Evolutionary conservation across 2,113 vertebrate genomes (phyloP), one percentile per base, ranked within the genome.

Genomic region (Oreochromis niloticus): DNA sequence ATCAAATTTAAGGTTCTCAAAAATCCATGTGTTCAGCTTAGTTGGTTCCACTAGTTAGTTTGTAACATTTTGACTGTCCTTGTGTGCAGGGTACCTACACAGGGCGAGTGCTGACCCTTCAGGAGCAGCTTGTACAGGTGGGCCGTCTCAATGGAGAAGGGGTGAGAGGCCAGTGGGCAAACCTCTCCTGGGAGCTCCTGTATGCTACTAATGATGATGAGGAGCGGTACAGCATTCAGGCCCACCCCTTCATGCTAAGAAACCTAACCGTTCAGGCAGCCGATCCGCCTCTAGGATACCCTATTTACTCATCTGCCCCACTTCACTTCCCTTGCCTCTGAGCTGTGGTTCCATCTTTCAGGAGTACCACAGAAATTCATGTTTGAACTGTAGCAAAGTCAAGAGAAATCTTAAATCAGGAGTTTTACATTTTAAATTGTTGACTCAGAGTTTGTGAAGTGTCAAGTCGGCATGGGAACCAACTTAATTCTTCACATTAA

Each of bases 131-230:
- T 43, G 95, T 99, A 2, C 98, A 98, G 36, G 95, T 99, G 80
- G 99, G 99, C 5, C 97, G 96, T 87, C 95, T 99, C 36, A 98
- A 98, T 3, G 96, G 96, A 0, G 99, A 99, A 85, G 97, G 98
- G 3, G 96, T 99, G 10, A 92, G 98, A 80, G 98, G 99, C 3
- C 98, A 99, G 94, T 99, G 99, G 99, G 98, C 98, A 41, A 99
- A 99, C 87, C 97, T 99, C n/a, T 98, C 98, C 5, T 99, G 99
- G 99, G 99, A 99, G 95, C 96, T 99, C 82, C 96, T 99, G 5
- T 99, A 99, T 1, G 99, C 98, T 16, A 99, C 98, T 2, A 99
- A 99, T 0, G 99, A 99, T 0, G 99, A 99, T 1, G 99, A 99
- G 81, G 99, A 99, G 83, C 98, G 98, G 13, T 99, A 99, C 95